Percentiles rank a stretch among this genome's conserved stretches.
These are phyloP conservation scores for Pteronotus mesoamericanus DNA, from an alignment of 2,797 vertebrate species.

Conservation along the genomic window DNA sequence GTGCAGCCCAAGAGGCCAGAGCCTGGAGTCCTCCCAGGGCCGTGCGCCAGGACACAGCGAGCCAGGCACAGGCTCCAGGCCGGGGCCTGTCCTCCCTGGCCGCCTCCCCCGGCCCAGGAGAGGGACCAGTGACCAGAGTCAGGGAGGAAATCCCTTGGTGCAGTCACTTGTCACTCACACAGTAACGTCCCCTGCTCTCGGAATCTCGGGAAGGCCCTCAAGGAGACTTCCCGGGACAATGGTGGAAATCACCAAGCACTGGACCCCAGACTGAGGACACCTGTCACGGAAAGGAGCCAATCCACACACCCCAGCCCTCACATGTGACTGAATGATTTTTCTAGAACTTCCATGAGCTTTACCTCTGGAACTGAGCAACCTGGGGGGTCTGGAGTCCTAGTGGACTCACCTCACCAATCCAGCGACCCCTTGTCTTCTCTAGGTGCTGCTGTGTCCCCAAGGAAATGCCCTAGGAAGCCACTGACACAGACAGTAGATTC, in stretches of 20 bases:
- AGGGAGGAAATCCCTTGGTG: neutral
- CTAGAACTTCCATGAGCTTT: neutral
- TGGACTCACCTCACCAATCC: neutral
- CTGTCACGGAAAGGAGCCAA: neutral
- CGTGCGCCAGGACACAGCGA: neutral
- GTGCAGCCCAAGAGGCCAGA: neutral
- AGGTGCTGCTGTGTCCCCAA: neutral
- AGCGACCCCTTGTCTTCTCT: neutral
- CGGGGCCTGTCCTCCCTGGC: neutral
- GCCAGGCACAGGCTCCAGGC: neutral
- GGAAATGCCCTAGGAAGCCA: neutral
- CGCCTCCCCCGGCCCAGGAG: neutral
- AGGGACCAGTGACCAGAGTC: neutral
- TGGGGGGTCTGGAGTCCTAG: neutral
- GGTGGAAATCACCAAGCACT: neutral
- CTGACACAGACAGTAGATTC: no score
- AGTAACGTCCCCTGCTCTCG: accelerated
- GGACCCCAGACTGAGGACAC: accelerated
- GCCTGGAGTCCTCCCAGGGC: neutral
- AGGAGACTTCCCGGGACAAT: neutral
- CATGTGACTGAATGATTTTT: accelerated
- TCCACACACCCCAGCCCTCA: neutral
- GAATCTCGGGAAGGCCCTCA: neutral
- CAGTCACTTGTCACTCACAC: neutral
- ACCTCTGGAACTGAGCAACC: neutral